These are phyloP conservation scores for Ataeniobius toweri DNA, from an alignment of 2,797 vertebrate species.

Conservation along the genomic window DNA sequence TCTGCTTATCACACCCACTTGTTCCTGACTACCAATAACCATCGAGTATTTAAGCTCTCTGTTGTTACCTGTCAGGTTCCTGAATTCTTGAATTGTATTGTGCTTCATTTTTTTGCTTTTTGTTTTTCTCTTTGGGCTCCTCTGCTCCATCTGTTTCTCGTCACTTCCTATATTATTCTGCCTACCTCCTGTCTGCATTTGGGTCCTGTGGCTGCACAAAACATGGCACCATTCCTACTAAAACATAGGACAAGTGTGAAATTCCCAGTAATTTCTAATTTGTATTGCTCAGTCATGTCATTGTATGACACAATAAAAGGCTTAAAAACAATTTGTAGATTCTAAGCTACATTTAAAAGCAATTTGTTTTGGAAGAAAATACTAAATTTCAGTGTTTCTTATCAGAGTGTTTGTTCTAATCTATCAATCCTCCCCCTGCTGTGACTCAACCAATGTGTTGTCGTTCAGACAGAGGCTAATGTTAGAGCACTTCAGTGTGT, in stretches of 20 bases:
- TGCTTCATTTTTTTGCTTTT: neutral
- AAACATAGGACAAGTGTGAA: neutral
- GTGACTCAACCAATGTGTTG: slow-evolving; percentile 68
- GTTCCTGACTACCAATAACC: neutral
- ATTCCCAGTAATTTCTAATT: neutral
- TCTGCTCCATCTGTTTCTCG: neutral
- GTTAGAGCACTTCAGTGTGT: slow-evolving; percentile 67
- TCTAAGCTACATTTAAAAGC: slow-evolving; percentile 23
- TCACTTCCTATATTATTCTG: neutral
- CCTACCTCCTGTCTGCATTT: neutral
- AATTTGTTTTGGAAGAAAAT: slow-evolving; percentile 34
- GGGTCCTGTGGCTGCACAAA: neutral
- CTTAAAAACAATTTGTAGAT: slow-evolving; percentile 11
- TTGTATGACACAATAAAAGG: neutral
- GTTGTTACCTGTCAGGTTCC: neutral
- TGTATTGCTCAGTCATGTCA: neutral
- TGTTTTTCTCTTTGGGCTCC: neutral
- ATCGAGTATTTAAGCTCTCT: neutral
- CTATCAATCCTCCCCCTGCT: slow-evolving; percentile 64
- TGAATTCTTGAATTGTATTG: neutral
- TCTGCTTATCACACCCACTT: slow-evolving; percentile 4
- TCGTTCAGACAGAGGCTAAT: slow-evolving; percentile 68
- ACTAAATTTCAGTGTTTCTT: slow-evolving; percentile 32
- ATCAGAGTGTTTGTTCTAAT: slow-evolving; percentile 49
- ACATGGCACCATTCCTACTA: neutral